These are phyloP conservation scores for Muscicapa comitata DNA, from an alignment of 2,797 vertebrate genomes.

Conservation along the genomic window DNA sequence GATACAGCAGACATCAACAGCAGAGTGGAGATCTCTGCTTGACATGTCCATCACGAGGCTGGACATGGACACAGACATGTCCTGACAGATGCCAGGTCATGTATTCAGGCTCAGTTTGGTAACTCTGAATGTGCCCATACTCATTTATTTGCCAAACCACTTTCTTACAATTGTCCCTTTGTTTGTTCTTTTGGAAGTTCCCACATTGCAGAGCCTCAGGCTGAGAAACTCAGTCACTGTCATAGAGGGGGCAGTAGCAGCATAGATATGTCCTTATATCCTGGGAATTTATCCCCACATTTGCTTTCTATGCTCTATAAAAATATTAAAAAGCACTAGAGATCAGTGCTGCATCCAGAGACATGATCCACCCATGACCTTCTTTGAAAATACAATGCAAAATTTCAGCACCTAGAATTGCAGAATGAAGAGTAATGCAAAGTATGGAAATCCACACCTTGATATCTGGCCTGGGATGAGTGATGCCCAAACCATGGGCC, in stretches of 20 bases:
- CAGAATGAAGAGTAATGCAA: neutral
- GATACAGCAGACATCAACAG: neutral
- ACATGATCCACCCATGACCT: neutral
- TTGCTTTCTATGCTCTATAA: neutral
- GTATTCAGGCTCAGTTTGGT: neutral
- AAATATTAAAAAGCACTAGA: neutral
- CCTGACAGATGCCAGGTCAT: neutral
- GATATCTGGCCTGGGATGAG: neutral
- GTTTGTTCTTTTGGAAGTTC: neutral
- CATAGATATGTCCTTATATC: neutral
- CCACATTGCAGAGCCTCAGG: neutral
- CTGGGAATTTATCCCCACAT: neutral
- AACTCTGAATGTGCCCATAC: neutral
- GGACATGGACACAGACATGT: neutral
- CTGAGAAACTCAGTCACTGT: neutral
- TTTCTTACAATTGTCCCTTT: neutral
- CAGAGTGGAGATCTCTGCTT: neutral
- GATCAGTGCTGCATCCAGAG: neutral
- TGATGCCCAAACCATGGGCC: neutral
- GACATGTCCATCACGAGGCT: rapidly evolving
- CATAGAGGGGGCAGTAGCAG: neutral
- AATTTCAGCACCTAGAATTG: neutral
- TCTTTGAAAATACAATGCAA: neutral
- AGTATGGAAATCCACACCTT: neutral
- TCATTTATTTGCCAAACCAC: neutral